Evolutionary conservation across 2,113 vertebrate genomes (phyloP).

Genomic region (human (Homo sapiens)): GRCh38 chr7:84118501-84119000

Average conservation of each 20-base stretch:
- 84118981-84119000: not conserved
- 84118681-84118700: not conserved
- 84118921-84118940: not conserved
- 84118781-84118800: not conserved
- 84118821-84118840: not conserved
- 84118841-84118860: not conserved
- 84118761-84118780: not conserved
- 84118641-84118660: not conserved
- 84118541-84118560: too few species aligned
- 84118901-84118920: not conserved
- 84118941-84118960: not conserved
- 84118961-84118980: not conserved
- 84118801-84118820: not conserved
- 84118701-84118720: not conserved
- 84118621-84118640: not conserved
- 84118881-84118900: not conserved
- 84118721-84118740: not conserved
- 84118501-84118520: not conserved
- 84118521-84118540: too few species aligned
- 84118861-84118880: not conserved
- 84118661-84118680: not conserved
- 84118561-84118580: not conserved
- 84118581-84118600: not conserved
- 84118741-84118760: not conserved
- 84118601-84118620: not conserved